These are phyloP conservation scores for Myrmophylax atrothorax DNA, from an alignment of 2,113 vertebrate species.

Conservation along the genomic window DNA sequence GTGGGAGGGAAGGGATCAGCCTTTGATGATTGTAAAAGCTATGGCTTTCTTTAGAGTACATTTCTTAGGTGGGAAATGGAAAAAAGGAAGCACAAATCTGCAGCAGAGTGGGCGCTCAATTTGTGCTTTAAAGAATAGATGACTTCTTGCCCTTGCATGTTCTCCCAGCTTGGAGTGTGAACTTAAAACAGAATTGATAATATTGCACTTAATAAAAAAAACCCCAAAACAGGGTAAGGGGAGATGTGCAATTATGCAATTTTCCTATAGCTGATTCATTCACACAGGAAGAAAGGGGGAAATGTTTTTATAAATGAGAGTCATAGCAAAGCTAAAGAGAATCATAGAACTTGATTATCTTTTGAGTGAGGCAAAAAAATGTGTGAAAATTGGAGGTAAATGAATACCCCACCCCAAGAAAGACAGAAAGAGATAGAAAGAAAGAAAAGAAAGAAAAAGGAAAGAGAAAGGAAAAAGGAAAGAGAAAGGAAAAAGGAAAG, in stretches of 20 bases:
- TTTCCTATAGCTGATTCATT: background rate
- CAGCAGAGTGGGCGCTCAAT: background rate
- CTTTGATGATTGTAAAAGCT: background rate
- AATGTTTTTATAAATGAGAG: constrained; percentile 38
- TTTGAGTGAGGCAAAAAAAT: background rate
- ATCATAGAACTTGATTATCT: background rate
- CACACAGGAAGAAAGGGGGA: background rate
- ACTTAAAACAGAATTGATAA: constrained; percentile 33
- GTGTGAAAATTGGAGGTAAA: background rate
- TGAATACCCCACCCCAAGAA: background rate
- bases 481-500: too few species aligned
- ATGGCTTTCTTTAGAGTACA: background rate
- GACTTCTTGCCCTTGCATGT: background rate
- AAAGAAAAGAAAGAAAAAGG: background rate
- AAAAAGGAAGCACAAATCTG: background rate
- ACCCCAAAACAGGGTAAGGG: background rate
- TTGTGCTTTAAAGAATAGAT: background rate
- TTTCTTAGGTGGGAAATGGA: background rate
- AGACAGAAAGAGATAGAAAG: background rate
- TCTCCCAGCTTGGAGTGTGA: background rate
- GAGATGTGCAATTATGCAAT: constrained; percentile 8
- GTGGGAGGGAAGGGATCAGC: background rate
- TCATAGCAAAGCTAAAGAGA: background rate
- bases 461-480: background rate
- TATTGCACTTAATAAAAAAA: background rate